Conservation (phyloP, 2,797 vertebrate species). For the Siniperca obscura region DNA sequence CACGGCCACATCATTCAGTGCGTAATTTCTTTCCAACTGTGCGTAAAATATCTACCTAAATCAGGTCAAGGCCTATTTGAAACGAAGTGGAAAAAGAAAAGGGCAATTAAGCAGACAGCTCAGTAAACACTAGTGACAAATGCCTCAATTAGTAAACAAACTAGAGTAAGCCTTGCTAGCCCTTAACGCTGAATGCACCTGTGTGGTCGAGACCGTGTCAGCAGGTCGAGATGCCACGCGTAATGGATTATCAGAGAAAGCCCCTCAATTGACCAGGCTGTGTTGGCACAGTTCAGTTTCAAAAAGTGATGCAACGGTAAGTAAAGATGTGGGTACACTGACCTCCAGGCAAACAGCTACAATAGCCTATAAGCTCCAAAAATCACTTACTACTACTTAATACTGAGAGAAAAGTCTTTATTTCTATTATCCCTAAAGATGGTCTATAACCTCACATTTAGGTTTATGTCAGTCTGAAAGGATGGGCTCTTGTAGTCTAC, state of each 20-base stretch:
- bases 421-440: neutral
- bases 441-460: neutral
- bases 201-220: conserved; percentile 76
- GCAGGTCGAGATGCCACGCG: conserved; percentile 73
- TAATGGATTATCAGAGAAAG: conserved; percentile 74
- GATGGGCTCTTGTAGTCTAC: neutral
- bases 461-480: neutral
- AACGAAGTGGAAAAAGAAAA: conserved; percentile 64
- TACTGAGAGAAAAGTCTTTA: neutral
- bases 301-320: conserved; percentile 35
- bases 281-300: conserved; percentile 50
- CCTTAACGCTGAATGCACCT: conserved; percentile 71
- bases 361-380: conserved; percentile 1
- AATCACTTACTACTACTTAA: neutral
- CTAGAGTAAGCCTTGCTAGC: conserved; percentile 49
- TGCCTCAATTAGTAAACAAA: conserved; percentile 67
- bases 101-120: conserved; percentile 62
- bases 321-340: conserved; percentile 22
- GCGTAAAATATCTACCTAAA: conserved; percentile 34
- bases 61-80: conserved; percentile 27
- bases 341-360: conserved; percentile 28
- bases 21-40: conserved; percentile 38
- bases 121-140: conserved; percentile 75
- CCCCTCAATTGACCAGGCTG: conserved; percentile 24
- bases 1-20: neutral